Evolutionary conservation across 2,113 vertebrate genomes (phyloP).

Genomic region (Cynoglossus semilaevis): DNA sequence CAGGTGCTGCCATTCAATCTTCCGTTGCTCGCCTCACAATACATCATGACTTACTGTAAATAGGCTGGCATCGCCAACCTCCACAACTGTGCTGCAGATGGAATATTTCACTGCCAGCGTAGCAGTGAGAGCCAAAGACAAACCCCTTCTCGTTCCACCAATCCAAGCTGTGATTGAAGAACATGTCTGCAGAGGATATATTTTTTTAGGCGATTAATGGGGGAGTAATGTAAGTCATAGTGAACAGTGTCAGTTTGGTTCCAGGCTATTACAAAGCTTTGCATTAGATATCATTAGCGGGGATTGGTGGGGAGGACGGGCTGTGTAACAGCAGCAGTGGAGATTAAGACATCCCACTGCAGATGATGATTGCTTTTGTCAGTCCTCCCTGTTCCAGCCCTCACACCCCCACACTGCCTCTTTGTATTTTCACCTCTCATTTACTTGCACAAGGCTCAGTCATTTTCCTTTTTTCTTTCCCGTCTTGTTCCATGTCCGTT

Average conservation of each 20-base stretch:
- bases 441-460: slow-evolving; percentile 51
- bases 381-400: slow-evolving; percentile 49
- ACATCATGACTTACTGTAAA: slow-evolving; percentile 48
- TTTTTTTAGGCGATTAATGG: slow-evolving; percentile 37
- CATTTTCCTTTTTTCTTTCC: slow-evolving; percentile 25
- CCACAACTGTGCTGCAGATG: slow-evolving; percentile 34
- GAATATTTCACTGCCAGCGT: slow-evolving; percentile 38
- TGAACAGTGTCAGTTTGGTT: slow-evolving; percentile 39
- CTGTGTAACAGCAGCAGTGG: slow-evolving; percentile 40
- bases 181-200: slow-evolving; percentile 39
- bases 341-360: slow-evolving; percentile 61
- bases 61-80: slow-evolving; percentile 37
- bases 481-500: background rate
- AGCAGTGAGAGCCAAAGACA: slow-evolving; percentile 18
- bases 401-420: slow-evolving; percentile 33
- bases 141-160: slow-evolving; percentile 7
- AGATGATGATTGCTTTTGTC: slow-evolving; percentile 68
- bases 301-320: slow-evolving; percentile 42
- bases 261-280: slow-evolving; percentile 53
- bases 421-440: slow-evolving; percentile 64
- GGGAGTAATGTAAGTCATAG: slow-evolving; percentile 39
- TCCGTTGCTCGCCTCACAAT: slow-evolving; percentile 33
- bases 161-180: slow-evolving; percentile 44
- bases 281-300: slow-evolving; percentile 54
- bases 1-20: slow-evolving; percentile 55